Percentiles rank a stretch among this genome's conserved stretches.
phyloP scores from a whole-genome alignment of 2,113 vertebrate genomes.

The Mola mola region DNA sequence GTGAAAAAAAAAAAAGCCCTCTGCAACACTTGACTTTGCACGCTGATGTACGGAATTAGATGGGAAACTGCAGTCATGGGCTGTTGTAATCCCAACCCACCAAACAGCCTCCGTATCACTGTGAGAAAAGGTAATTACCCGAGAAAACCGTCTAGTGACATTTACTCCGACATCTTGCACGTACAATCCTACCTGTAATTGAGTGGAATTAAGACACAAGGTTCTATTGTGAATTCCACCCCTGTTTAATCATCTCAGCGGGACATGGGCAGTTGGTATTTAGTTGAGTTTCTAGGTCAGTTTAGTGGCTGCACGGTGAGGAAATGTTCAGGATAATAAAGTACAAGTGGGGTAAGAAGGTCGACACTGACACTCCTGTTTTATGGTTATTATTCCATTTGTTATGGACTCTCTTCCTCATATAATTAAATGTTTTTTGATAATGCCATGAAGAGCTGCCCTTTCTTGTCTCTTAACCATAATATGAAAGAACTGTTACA shows the following conservation, averaged over 20 bases:
- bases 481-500: not conserved
- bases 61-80: not conserved
- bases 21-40: slow-evolving; percentile 13
- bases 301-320: slow-evolving; percentile 5
- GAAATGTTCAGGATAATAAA: slow-evolving; percentile 24
- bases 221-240: slow-evolving; percentile 48
- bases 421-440: not conserved
- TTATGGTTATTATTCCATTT: slow-evolving; percentile 8
- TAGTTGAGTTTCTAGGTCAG: slow-evolving; percentile 49
- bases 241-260: slow-evolving; percentile 37
- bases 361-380: not conserved
- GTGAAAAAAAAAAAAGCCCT: slow-evolving; percentile 16
- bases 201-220: slow-evolving; percentile 62
- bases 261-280: slow-evolving; percentile 54
- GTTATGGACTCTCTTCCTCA: not conserved
- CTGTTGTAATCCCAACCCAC: slow-evolving; percentile 18
- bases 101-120: slow-evolving; percentile 37
- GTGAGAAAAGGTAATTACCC: slow-evolving; percentile 63
- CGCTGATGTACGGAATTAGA: slow-evolving; percentile 6
- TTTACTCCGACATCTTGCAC: slow-evolving; percentile 61
- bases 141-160: slow-evolving; percentile 57
- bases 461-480: not conserved
- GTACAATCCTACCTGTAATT: slow-evolving; percentile 60
- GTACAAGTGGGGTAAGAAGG: slow-evolving; percentile 38
- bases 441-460: not conserved